Percentiles rank a stretch among this genome's conserved stretches.
Evolutionary conservation across 2,113 vertebrate species (phyloP).

Genomic region (Oryzias javanicus): DNA sequence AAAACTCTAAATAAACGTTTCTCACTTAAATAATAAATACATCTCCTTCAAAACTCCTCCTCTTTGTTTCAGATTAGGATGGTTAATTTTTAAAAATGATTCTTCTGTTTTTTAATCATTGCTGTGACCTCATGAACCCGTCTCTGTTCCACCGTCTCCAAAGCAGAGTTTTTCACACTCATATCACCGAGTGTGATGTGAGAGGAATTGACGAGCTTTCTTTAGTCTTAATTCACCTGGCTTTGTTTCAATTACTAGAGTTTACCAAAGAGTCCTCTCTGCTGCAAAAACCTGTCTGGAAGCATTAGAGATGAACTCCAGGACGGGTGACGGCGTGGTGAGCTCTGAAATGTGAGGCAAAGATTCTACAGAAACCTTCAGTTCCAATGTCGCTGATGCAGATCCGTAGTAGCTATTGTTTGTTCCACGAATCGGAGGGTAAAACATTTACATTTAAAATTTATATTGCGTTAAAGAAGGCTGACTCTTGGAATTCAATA

Average conservation of each 20-base stretch:
- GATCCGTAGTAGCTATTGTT: no score
- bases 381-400: no score
- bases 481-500: no score
- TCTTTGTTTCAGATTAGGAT: no score
- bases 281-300: slow-evolving; percentile 42
- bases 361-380: slow-evolving; percentile 26
- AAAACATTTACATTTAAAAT: no score
- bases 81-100: not conserved
- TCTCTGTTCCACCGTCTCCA: slow-evolving; percentile 44
- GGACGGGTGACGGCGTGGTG: no score
- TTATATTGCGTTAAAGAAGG: no score
- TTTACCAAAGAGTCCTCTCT: slow-evolving; percentile 37
- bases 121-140: slow-evolving; percentile 38
- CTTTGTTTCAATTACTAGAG: slow-evolving; percentile 51
- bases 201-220: slow-evolving; percentile 47
- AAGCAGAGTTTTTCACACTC: slow-evolving; percentile 41
- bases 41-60: no score
- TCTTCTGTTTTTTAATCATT: slow-evolving; percentile 13
- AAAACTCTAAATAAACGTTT: no score
- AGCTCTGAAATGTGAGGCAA: slow-evolving; percentile 6
- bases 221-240: slow-evolving; percentile 30
- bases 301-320: slow-evolving; percentile 35
- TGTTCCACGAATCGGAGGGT: no score
- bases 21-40: no score
- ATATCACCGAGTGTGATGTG: slow-evolving; percentile 40